Base-by-base conservation (phyloP, 2,888 invertebrate genomes). In the Drosophila dives region DNA sequence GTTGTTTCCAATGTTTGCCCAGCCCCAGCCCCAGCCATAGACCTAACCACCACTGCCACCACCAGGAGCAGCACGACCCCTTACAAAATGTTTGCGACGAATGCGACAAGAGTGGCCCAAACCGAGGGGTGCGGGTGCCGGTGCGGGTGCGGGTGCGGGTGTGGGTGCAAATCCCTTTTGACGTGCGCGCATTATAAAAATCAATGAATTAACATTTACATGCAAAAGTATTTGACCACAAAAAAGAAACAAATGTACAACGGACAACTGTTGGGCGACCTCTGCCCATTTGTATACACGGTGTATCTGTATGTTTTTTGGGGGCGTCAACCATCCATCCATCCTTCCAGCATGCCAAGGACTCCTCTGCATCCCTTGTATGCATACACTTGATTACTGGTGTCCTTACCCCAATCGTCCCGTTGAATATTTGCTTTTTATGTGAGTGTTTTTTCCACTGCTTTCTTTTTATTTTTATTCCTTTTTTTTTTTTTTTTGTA, bases 131-230 rank as follows among this genome's bases (percentile, higher is more conserved):
- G 34, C 48, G 50, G 17, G 29, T 26, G 26, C 7, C 40, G 17
- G 29, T 50, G 26, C 10, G 33, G 17, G 38, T 29, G 33, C 38
- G 40, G 17, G 29, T 50, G 29, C 6, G 29, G 29, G 29, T 29
- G 29, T 8, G 51, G 33, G 26, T 20, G 68, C 26, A 65, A 75
- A 86, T 86, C 83, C 86, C 76, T 72, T 82, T 82, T 78, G 78
- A 83, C 72, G 81, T 77, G 79, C 67, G 77, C 81, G 80, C 86
- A 86, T 86, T 83, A 86, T 86, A 86, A 86, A 86, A 88, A 86
- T 86, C 89, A 86, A 86, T 86, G 86, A 88, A 86, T 88, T 88
- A 86, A 86, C 86, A 86, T 85, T 88, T 84, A 82, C 89, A 86
- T 84, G 80, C 75, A 78, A 73, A 88, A 86, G 89, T 86, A 86